These are phyloP conservation scores for Drosophila pectinifera DNA, from an alignment of 1,140 invertebrate species.

Conservation along the genomic window DNA sequence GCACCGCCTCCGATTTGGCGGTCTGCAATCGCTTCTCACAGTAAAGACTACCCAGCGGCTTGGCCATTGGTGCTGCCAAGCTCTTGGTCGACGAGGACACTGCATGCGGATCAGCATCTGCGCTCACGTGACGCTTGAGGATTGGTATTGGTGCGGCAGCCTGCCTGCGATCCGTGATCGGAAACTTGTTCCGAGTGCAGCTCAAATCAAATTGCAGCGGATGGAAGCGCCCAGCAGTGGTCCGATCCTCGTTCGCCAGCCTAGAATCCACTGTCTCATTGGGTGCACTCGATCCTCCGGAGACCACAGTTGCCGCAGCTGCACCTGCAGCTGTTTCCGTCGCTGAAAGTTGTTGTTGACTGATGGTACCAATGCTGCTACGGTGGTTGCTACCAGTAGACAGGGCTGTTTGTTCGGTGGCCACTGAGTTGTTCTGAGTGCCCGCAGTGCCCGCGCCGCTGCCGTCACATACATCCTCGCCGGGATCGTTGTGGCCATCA, in stretches of 20 bases:
- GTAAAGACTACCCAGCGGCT: constrained; percentile 73
- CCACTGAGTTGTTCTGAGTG: constrained; percentile 16
- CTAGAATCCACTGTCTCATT: constrained; percentile 1
- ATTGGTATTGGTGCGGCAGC: constrained; percentile 3
- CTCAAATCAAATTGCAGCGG: constrained; percentile 81
- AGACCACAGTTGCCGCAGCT: background rate
- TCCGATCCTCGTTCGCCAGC: constrained; percentile 72
- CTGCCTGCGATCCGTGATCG: constrained; percentile 78
- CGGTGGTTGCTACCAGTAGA: constrained; percentile 46
- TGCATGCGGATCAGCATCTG: constrained; percentile 1
- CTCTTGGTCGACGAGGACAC: constrained; percentile 61
- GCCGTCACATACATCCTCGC: constrained; percentile 62
- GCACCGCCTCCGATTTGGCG: constrained; percentile 76
- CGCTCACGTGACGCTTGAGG: constrained; percentile 27
- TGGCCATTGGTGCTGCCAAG: constrained; percentile 68
- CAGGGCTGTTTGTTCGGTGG: constrained; percentile 27
- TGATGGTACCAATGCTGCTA: constrained; percentile 57
- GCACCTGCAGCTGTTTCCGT: background rate
- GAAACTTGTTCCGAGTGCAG: constrained; percentile 84
- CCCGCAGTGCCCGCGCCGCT: constrained; percentile 22
- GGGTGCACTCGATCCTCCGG: constrained; percentile 3
- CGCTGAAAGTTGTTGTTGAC: constrained; percentile 20
- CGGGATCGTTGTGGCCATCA: constrained; percentile 27
- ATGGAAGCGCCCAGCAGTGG: constrained; percentile 72
- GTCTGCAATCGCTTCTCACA: constrained; percentile 81